A percentile compares a stretch with the other conserved stretches of the same genome.
phyloP scores from a whole-genome alignment of 2,797 vertebrate species.

The Bufotes viridis region DNA sequence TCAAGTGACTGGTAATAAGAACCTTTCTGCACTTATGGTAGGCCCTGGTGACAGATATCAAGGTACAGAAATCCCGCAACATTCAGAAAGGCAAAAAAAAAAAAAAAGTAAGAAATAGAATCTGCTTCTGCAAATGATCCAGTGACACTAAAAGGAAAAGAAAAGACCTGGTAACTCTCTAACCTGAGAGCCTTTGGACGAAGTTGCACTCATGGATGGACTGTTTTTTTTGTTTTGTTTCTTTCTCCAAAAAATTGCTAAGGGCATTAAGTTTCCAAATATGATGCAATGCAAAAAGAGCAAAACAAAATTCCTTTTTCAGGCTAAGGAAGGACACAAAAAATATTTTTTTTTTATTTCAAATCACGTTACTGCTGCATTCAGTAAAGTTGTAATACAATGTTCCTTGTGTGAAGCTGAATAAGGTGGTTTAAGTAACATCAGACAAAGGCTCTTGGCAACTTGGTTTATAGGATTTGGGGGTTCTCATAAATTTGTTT shows the following conservation, averaged over 20 bases:
- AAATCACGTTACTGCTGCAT: constrained; percentile 63
- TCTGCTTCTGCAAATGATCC: not conserved
- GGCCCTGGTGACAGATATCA: not conserved
- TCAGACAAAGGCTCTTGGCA: constrained; percentile 61
- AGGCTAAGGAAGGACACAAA: constrained; percentile 60
- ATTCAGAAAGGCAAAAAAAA: not conserved
- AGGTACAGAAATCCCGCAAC: not conserved
- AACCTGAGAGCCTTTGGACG: constrained; percentile 58
- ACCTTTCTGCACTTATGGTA: not conserved
- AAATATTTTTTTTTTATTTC: constrained; percentile 42
- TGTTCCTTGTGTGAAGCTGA: constrained; percentile 63
- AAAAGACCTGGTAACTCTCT: constrained; percentile 13
- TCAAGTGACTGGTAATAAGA: not conserved
- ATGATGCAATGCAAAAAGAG: constrained; percentile 22
- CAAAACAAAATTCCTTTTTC: constrained; percentile 57
- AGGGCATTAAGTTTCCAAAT: constrained; percentile 64
- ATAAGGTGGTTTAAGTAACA: constrained; percentile 47
- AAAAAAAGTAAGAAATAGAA: not conserved
- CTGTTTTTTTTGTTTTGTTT: not conserved
- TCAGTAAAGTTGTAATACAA: constrained; percentile 76
- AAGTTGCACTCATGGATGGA: constrained; percentile 51
- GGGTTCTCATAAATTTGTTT: constrained; percentile 61
- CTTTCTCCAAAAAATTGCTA: constrained; percentile 39
- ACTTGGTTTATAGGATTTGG: constrained; percentile 58
- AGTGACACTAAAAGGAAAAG: not conserved